Conservation (phyloP, 2,888 invertebrate species). For the Leptarthrus brevirostris region DNA sequence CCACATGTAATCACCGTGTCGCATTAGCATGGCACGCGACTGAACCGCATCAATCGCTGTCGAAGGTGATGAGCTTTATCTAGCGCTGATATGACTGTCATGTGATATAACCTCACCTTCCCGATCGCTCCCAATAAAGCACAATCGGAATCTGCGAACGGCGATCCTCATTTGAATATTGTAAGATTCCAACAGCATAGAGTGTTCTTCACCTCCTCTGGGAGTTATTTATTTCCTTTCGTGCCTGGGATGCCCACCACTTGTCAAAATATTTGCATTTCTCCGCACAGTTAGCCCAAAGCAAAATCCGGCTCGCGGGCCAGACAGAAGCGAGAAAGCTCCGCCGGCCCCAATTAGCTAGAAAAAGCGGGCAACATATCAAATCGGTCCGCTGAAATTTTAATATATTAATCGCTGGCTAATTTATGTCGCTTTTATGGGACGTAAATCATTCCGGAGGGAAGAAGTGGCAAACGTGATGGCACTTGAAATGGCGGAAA, state of each 20-base stretch:
- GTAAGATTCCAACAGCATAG: not conserved
- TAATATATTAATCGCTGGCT: constrained; percentile 43
- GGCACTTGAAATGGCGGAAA: constrained; percentile 18
- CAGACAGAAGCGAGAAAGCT: not conserved
- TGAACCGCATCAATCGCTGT: not conserved
- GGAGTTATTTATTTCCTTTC: constrained; percentile 21
- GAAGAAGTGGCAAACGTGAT: constrained; percentile 31
- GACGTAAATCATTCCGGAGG: constrained; percentile 38
- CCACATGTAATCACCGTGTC: constrained; percentile 11
- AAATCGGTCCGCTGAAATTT: constrained; percentile 32
- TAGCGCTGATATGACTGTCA: not conserved
- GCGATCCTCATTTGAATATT: constrained; percentile 21
- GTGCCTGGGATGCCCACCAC: constrained; percentile 3
- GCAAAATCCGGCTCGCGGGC: not conserved
- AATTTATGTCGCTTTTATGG: constrained; percentile 45
- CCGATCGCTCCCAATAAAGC: not conserved
- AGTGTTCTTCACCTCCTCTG: not conserved
- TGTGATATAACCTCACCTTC: not conserved
- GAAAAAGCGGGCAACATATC: constrained; percentile 11
- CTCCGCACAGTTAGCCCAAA: not conserved
- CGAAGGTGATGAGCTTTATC: constrained; percentile 24
- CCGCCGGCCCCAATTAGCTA: not conserved
- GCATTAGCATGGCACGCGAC: constrained; percentile 46
- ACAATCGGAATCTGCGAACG: not conserved
- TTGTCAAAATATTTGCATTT: constrained; percentile 41